Evolutionary conservation across 2,888 invertebrate genomes (phyloP), one percentile per base, ranked within the genome.

Genomic region (Apamea anceps): DNA sequence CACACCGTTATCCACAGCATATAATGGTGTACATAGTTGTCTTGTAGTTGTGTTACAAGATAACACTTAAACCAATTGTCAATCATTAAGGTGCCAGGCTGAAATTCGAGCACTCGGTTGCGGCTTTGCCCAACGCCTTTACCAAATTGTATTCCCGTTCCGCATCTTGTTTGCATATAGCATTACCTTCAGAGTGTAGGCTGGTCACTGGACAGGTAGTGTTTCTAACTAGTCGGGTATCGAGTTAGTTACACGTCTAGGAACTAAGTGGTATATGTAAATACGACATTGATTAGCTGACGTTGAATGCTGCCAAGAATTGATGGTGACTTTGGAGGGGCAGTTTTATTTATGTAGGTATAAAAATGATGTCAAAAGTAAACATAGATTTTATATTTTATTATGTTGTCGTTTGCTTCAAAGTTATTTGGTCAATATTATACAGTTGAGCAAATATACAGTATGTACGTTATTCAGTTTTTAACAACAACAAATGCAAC

Each of bases 181-280:
- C 13, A 73, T 85, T 71, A 74, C 42, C 63, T 57, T 25, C 21
- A n/a, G 42, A 42, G 37, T 28, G 42, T 13, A 25, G 57, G 15
- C 28, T 60, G 66, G 62, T 10, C 12, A 37, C 18, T 57, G 45
- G 32, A 15, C 12, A 4, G 21, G n/a, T 75, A 68, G 72, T 65
- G 51, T 82, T 68, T 48, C 62, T 63, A 81, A 63, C 66, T 45
- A 76, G 77, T 32, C 15, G 1, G 7, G 21, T 67, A 72, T 74
- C 51, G 51, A 74, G 67, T 84, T 87, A 74, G 73, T 72, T 71
- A 72, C 87, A 77, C 62, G n/a, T 63, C 66, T 28, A 54, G 13
- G n/a, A 73, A 8, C 28, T 48, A 51, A 42, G 73, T 57, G 57
- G 48, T 32, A 25, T 48, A 57, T 51, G 25, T 85, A 65, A 51